Conservation (phyloP, 2,888 invertebrate species). For the Drosophila paracracens region DNA sequence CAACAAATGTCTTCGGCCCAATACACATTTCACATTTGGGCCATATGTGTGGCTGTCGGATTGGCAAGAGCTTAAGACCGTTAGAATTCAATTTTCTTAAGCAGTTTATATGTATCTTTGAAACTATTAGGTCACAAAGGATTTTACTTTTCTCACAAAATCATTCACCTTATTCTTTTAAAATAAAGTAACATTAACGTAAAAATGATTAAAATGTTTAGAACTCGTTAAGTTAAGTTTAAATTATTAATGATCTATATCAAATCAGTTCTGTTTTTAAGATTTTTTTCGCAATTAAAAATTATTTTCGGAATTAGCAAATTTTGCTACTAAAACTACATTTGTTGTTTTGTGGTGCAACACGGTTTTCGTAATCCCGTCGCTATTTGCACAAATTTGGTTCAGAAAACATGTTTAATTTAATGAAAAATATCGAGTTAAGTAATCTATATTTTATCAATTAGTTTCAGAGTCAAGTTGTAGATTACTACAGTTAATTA, state of each 20-base stretch:
- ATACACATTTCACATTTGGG: constrained; percentile 8
- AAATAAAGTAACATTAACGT: background rate
- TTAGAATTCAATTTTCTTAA: constrained; percentile 12
- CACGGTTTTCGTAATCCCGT: background rate
- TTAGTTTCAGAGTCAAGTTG: background rate
- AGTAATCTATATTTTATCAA: background rate
- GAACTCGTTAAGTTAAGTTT: background rate
- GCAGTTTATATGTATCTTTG: background rate
- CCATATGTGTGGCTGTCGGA: constrained; percentile 9
- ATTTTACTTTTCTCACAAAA: background rate
- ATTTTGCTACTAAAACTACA: background rate
- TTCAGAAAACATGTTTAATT: background rate
- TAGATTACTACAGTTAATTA: background rate
- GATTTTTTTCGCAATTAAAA: background rate
- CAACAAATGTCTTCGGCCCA: constrained; percentile 26
- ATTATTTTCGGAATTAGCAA: background rate
- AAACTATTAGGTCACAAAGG: background rate
- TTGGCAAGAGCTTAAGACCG: constrained; percentile 31
- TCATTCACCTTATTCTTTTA: background rate
- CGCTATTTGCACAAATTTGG: background rate
- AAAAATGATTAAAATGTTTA: background rate
- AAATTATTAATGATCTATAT: background rate
- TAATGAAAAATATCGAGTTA: background rate
- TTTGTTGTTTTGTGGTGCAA: background rate
- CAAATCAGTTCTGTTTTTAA: background rate